Base-by-base conservation (phyloP, 2,888 invertebrate genomes). In the Xestia xanthographa region DNA sequence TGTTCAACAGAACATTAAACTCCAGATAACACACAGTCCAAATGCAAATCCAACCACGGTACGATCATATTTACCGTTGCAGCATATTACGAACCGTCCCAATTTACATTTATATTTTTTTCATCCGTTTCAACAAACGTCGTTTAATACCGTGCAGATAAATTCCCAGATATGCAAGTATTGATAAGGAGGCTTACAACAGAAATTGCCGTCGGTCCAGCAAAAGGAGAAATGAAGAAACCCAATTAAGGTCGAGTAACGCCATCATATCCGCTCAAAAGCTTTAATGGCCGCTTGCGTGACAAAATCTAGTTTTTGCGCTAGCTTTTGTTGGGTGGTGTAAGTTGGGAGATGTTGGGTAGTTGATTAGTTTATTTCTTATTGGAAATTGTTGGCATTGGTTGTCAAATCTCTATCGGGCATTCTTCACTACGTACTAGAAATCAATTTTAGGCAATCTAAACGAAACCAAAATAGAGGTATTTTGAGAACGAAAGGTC, bases 261-360 rank as follows among this genome's bases (percentile, higher is more conserved):
- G 89, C 91, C 91, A 92, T 91, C 89, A 90, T 93, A 95, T 95
- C 95, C 95, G 94, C 88, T 94, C 91, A 89, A 88, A 92, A 91
- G 90, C 88, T 89, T 91, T 94, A 95, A 94, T 94, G 91, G 91
- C 87, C 90, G 89, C 89, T 90, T 91, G 93, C 92, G 92, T 94
- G 95, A 95, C 94, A 93, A 95, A 95, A 94, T 94, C 95, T 94
- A 92, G 95, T 93, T 92, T 92, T 92, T 92, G 82, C 88, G 68
- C 84, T 75, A 87, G 86, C 87, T 88, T 86, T 77, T 83, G 72
- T 56, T 56, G 6, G 56, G 66, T 86, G 92, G 93, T 84, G 1
- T 85, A 92, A 93, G 92, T 80, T 60, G 88, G 0, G 72, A 83
- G 86, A 82, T 38, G n/a, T 20, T 62, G 41, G 4, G 1, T 50